Evolutionary conservation across 2,113 vertebrate genomes (phyloP).

Genomic region (Megaptera novaeangliae): DNA sequence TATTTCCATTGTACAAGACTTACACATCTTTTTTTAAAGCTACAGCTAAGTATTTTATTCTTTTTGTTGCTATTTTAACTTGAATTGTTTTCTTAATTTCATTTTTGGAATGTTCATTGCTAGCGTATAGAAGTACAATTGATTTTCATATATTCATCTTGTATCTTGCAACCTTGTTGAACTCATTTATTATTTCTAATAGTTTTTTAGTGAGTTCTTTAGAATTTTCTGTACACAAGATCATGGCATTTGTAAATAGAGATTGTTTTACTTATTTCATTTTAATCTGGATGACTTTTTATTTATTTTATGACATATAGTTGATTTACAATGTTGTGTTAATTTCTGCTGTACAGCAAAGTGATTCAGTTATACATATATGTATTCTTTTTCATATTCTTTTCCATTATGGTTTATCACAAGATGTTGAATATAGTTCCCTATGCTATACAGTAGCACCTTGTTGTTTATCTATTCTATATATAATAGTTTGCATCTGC

Average conservation of each 20-base stretch:
- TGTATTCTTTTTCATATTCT: not conserved
- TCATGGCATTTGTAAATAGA: too few relatives aligned
- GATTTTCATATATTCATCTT: not conserved
- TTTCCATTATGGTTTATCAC: too few relatives aligned
- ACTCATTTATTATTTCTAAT: not conserved
- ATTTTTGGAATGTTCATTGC: not conserved
- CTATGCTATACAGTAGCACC: too few relatives aligned
- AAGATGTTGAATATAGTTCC: too few relatives aligned
- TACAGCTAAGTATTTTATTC: not conserved
- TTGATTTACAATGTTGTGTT: too few relatives aligned
- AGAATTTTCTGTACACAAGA: not conserved
- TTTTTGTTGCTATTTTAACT: not conserved
- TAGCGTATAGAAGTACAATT: not conserved
- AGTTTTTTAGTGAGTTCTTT: not conserved
- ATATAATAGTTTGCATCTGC: too few relatives aligned
- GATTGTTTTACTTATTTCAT: too few relatives aligned
- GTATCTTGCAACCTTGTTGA: not conserved
- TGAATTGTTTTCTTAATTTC: not conserved
- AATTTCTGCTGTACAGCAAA: too few relatives aligned
- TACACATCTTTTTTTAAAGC: not conserved
- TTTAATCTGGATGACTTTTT: too few relatives aligned
- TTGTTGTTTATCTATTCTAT: too few relatives aligned
- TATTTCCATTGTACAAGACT: not conserved
- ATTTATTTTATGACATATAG: too few relatives aligned
- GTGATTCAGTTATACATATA: not conserved